Conservation (phyloP, 1,140 invertebrate genomes). For the Heliothis virescens region DNA sequence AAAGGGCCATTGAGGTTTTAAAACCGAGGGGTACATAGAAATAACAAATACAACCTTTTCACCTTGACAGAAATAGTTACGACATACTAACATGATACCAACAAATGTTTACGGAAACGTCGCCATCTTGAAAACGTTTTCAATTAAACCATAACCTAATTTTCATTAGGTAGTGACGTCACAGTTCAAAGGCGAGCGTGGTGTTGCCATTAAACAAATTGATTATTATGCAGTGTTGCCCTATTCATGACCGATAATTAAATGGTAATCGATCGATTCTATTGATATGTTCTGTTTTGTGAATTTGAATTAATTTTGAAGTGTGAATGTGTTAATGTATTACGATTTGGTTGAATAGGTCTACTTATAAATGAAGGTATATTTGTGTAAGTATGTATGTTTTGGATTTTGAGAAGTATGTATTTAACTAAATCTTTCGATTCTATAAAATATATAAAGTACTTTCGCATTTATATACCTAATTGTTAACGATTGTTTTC, state of each 20-base stretch:
- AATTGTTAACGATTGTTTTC: neutral
- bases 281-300: constrained; percentile 44
- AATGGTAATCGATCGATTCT: constrained; percentile 64
- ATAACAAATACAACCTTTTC: neutral
- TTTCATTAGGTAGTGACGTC: constrained; percentile 37
- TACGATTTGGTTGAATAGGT: neutral
- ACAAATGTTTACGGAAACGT: neutral
- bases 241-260: constrained; percentile 60
- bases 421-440: too few relatives aligned
- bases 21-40: neutral
- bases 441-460: too few relatives aligned
- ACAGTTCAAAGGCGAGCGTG: constrained; percentile 48
- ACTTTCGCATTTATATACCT: neutral
- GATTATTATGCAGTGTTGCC: constrained; percentile 61
- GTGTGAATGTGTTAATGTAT: constrained; percentile 1
- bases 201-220: constrained; percentile 73
- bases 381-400: neutral
- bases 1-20: neutral
- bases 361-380: neutral
- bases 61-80: constrained; percentile 4
- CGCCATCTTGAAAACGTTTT: constrained; percentile 21
- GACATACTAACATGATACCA: neutral
- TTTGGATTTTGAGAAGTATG: too few relatives aligned
- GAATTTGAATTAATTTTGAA: constrained; percentile 20
- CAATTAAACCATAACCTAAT: constrained; percentile 40